phyloP scores from a whole-genome alignment of 1,140 invertebrate genomes.

The Zaprionus kolodkinae region DNA sequence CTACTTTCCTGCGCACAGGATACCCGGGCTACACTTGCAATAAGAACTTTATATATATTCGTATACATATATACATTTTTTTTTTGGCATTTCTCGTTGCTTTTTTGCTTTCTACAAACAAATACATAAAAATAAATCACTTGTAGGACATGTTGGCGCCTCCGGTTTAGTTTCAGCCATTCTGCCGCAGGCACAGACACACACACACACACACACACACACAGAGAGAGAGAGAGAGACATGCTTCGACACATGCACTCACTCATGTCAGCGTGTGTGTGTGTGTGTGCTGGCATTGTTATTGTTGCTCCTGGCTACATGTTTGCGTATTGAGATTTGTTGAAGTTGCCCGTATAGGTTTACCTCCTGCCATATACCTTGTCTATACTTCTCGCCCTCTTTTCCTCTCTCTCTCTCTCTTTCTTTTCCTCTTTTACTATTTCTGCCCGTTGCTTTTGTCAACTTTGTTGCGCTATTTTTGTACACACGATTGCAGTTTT shows the following conservation, averaged over 20 bases:
- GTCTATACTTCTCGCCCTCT: neutral
- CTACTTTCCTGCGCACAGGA: constrained; percentile 46
- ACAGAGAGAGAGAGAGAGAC: neutral
- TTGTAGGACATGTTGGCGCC: constrained; percentile 82
- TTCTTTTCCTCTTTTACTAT: neutral
- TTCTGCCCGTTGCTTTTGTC: constrained; percentile 23
- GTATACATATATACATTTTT: constrained; percentile 12
- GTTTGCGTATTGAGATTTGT: constrained; percentile 75
- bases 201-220: constrained; percentile 23
- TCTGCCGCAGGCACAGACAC: constrained; percentile 47
- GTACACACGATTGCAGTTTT: constrained; percentile 14
- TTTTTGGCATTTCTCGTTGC: constrained; percentile 71
- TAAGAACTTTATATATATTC: constrained; percentile 55
- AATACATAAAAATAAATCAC: constrained; percentile 83
- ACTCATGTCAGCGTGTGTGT: constrained; percentile 9
- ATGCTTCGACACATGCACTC: constrained; percentile 6
- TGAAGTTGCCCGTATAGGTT: constrained; percentile 70
- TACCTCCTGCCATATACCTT: constrained; percentile 13
- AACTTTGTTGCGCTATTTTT: constrained; percentile 42
- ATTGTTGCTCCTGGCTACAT: constrained; percentile 55
- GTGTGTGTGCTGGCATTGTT: constrained; percentile 34
- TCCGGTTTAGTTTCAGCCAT: constrained; percentile 76
- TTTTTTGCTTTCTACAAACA: constrained; percentile 69
- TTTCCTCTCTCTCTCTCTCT: neutral
- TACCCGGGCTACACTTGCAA: constrained; percentile 33